Evolutionary conservation across 2,113 vertebrate species (phyloP).

Genomic region (Lota lota): DNA sequence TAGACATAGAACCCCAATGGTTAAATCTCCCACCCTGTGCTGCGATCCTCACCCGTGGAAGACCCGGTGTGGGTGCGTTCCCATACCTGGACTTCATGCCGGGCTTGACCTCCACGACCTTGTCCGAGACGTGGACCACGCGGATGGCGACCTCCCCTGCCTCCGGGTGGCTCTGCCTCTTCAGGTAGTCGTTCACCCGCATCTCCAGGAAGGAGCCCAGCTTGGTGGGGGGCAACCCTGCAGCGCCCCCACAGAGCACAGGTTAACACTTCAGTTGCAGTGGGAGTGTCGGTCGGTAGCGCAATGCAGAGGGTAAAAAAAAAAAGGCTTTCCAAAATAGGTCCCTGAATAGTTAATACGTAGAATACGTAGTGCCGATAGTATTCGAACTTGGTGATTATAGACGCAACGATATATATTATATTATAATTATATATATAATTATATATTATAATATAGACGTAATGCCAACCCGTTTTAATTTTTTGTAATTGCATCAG

Average conservation of each 20-base stretch:
- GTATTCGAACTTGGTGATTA: no score
- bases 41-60: neutral
- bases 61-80: neutral
- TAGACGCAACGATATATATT: no score
- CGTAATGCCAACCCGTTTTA: neutral
- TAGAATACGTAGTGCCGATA: neutral
- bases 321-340: no score
- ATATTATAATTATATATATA: neutral
- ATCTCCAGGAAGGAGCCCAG: slow-evolving; percentile 87
- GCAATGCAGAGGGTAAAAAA: neutral
- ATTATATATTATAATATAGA: neutral
- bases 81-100: slow-evolving; percentile 96
- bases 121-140: slow-evolving; percentile 96
- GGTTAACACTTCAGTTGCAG: neutral
- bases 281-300: neutral
- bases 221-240: slow-evolving; percentile 93
- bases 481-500: no score
- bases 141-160: slow-evolving; percentile 92
- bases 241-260: neutral
- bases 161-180: slow-evolving; percentile 85
- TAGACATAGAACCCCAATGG: neutral
- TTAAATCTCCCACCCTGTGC: no score
- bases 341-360: no score
- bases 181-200: slow-evolving; percentile 91
- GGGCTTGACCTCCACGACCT: slow-evolving; percentile 96